phyloP scores from a whole-genome alignment of 2,888 invertebrate genomes.

The Panzeria rudis region DNA sequence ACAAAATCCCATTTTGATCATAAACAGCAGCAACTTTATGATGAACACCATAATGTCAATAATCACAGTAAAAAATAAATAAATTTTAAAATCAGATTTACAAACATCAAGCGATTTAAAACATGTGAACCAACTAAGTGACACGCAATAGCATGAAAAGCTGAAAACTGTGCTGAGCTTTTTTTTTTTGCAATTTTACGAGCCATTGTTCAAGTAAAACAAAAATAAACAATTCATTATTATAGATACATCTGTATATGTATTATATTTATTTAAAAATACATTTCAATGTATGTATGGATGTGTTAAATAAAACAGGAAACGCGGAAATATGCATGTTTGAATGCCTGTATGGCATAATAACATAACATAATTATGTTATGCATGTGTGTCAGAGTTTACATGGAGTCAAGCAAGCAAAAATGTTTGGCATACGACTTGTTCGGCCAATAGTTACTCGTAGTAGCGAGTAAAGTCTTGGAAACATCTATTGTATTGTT shows the following conservation, averaged over 20 bases:
- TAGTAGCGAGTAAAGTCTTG: neutral
- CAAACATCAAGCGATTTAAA: constrained; percentile 36
- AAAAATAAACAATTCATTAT: constrained; percentile 36
- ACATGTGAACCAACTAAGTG: constrained; percentile 27
- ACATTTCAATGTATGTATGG: neutral
- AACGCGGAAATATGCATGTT: constrained; percentile 67
- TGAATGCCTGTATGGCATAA: constrained; percentile 24
- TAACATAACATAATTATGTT: constrained; percentile 58
- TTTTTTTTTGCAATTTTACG: constrained; percentile 9
- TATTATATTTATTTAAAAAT: constrained; percentile 5
- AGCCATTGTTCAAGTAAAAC: constrained; percentile 24
- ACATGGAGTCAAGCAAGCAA: constrained; percentile 25
- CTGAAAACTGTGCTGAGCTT: constrained; percentile 32
- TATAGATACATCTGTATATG: neutral
- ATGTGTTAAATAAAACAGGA: constrained; percentile 62
- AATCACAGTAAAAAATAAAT: constrained; percentile 58
- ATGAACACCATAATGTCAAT: constrained; percentile 58
- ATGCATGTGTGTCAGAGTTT: constrained; percentile 63
- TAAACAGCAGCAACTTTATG: constrained; percentile 29
- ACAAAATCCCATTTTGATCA: constrained; percentile 18
- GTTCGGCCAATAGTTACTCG: neutral
- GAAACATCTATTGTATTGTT: constrained; percentile 14
- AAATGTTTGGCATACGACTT: constrained; percentile 14
- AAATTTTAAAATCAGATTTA: constrained; percentile 44
- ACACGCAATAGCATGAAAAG: constrained; percentile 19